These are phyloP conservation scores for Pelecanoides urinatrix DNA, from an alignment of 2,113 vertebrate species.

Conservation along the genomic window DNA sequence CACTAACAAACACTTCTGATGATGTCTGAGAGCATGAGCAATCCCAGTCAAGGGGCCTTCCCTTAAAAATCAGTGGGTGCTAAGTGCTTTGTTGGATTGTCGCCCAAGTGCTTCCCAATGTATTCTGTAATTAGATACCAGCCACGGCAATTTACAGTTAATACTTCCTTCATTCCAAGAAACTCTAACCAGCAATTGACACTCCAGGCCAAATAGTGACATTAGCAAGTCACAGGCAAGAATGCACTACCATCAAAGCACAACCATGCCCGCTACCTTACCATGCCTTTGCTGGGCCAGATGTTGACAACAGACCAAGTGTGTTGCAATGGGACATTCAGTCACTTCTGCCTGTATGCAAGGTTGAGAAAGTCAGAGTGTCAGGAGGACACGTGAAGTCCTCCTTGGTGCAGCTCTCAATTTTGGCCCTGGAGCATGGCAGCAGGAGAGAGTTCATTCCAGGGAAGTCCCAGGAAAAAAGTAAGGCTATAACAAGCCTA, in stretches of 20 bases:
- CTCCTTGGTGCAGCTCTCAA: not conserved
- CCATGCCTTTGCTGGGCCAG: not conserved
- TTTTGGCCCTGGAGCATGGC: not conserved
- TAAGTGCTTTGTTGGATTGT: conserved; percentile 53
- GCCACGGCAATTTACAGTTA: conserved; percentile 42
- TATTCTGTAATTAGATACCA: conserved; percentile 32
- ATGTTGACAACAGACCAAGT: not conserved
- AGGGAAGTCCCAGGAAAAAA: not conserved
- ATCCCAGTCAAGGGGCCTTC: conserved; percentile 1
- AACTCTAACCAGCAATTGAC: conserved; percentile 1
- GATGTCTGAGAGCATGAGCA: not conserved
- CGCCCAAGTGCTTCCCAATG: conserved; percentile 1
- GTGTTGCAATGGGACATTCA: not conserved
- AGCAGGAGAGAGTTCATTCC: not conserved
- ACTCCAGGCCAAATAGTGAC: not conserved
- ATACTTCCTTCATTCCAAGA: conserved; percentile 53
- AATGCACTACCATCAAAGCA: not conserved
- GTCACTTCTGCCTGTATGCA: not conserved
- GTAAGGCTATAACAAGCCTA: not conserved
- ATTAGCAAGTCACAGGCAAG: not conserved
- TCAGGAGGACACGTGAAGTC: not conserved
- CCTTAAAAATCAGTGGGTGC: conserved; percentile 45
- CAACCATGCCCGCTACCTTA: not conserved
- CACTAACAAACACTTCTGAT: not conserved
- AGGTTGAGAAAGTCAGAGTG: not conserved